These are phyloP conservation scores for Cephus pulcher DNA, from an alignment of 2,888 invertebrate genomes.

Conservation along the genomic window DNA sequence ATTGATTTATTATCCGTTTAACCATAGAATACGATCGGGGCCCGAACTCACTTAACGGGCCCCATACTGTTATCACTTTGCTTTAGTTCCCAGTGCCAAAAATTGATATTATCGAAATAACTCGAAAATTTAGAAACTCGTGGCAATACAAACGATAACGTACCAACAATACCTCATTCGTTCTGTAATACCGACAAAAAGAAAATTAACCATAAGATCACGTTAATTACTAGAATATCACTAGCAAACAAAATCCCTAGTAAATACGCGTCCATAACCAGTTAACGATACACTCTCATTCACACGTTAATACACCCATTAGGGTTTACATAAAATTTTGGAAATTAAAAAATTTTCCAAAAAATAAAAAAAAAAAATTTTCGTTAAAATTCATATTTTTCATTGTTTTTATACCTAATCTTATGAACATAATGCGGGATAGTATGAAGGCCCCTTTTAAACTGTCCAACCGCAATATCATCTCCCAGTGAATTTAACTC, in stretches of 20 bases:
- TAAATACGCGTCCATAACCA: neutral
- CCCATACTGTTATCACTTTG: neutral
- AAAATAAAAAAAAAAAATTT: neutral
- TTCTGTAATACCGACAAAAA: neutral
- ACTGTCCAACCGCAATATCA: neutral
- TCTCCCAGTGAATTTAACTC: neutral
- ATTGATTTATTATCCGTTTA: slow-evolving; percentile 2
- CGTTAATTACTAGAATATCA: neutral
- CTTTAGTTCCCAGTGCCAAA: neutral
- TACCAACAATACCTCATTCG: neutral
- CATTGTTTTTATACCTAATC: neutral
- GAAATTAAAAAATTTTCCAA: neutral
- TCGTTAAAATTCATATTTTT: neutral
- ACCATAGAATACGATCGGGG: neutral
- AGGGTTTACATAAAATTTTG: neutral
- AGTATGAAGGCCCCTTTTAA: neutral
- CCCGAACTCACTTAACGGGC: neutral
- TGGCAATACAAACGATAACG: neutral
- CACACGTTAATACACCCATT: neutral
- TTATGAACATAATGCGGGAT: neutral
- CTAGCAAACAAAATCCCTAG: neutral
- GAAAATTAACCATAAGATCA: neutral
- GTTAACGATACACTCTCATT: neutral
- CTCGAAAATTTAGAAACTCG: too few species aligned
- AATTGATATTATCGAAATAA: neutral